Percentiles rank a stretch among this genome's conserved stretches.
These are phyloP conservation scores for Cheirogaleus major DNA, from an alignment of 2,797 vertebrate species.

Conservation along the genomic window DNA sequence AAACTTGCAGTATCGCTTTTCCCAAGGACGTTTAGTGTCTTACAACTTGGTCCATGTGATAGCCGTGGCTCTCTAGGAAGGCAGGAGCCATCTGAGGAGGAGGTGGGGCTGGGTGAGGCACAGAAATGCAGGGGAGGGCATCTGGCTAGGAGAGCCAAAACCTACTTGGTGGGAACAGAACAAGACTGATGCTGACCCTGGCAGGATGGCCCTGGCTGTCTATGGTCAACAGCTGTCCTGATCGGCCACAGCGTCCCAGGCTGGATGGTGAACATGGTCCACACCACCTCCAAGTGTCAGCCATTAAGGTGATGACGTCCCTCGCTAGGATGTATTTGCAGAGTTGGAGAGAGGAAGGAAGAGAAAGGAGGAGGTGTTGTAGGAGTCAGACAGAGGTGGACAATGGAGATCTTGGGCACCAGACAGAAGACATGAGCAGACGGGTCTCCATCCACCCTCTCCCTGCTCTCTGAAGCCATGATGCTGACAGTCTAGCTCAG, in stretches of 20 bases:
- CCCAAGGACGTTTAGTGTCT: background rate
- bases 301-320: background rate
- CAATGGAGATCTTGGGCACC: background rate
- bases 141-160: background rate
- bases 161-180: rapidly evolving
- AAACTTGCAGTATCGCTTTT: background rate
- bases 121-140: background rate
- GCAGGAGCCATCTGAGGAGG: background rate
- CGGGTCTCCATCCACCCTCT: rapidly evolving
- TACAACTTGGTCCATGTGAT: rapidly evolving
- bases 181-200: background rate
- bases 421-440: background rate
- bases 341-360: background rate
- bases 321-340: background rate
- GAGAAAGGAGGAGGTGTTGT: background rate
- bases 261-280: background rate
- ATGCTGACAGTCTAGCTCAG: background rate
- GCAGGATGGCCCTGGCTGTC: background rate
- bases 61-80: background rate
- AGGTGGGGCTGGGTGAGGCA: rapidly evolving
- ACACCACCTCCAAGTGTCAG: rapidly evolving
- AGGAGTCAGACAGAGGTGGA: background rate
- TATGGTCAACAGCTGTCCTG: rapidly evolving
- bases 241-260: background rate
- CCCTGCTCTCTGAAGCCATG: background rate